Evolutionary conservation across 2,797 vertebrate genomes (phyloP).

Genomic region (Bradypus variegatus): DNA sequence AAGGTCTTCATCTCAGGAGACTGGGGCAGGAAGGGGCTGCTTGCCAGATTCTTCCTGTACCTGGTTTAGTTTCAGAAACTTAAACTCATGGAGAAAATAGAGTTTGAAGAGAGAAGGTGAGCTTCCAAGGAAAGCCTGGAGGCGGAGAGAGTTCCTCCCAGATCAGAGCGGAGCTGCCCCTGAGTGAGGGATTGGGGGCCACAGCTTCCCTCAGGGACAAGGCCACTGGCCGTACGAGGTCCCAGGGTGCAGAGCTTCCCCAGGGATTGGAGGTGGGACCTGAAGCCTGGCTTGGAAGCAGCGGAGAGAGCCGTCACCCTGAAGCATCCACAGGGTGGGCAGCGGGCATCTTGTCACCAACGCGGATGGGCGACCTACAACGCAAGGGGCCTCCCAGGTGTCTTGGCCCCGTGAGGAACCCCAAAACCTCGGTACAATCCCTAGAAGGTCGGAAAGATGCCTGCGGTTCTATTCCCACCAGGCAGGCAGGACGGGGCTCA

Average conservation of each 20-base stretch:
- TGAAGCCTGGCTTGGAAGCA: background rate
- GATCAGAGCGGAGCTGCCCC: background rate
- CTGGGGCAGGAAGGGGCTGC: background rate
- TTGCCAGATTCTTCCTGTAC: background rate
- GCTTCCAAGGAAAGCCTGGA: background rate
- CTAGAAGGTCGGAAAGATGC: background rate
- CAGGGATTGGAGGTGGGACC: background rate
- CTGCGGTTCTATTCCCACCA: background rate
- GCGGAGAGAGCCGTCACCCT: background rate
- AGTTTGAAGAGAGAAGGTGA: background rate
- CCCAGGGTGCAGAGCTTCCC: fast-evolving
- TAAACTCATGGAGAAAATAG: background rate
- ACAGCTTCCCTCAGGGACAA: background rate
- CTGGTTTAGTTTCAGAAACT: background rate
- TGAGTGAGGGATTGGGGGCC: fast-evolving
- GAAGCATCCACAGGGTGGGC: background rate
- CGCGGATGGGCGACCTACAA: too few relatives aligned
- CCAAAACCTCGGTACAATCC: background rate
- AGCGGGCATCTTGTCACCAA: too few relatives aligned
- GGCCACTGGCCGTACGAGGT: fast-evolving
- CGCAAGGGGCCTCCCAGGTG: background rate
- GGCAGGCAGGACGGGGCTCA: background rate
- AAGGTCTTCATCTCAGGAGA: background rate
- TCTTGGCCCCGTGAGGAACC: background rate
- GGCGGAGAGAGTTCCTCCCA: background rate